phyloP scores from a whole-genome alignment of 2,797 vertebrate genomes.

The Morelia viridis region DNA sequence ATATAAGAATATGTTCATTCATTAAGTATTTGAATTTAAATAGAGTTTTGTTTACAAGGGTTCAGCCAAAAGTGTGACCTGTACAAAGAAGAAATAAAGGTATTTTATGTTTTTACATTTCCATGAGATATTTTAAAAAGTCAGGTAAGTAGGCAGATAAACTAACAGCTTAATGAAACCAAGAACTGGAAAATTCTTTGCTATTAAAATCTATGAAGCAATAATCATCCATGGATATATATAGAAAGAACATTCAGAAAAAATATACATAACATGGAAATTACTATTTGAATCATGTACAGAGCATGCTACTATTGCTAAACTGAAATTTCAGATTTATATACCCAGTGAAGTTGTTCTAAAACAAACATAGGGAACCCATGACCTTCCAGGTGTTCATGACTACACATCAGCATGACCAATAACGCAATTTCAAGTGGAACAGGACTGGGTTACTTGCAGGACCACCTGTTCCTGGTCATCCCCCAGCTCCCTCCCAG shows the following conservation, averaged over 20 bases:
- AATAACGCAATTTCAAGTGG: neutral
- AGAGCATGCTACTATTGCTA: neutral
- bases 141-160: neutral
- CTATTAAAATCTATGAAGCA: neutral
- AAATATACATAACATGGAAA: neutral
- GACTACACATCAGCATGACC: neutral
- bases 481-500: too few species aligned
- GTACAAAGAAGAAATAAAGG: neutral
- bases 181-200: neutral
- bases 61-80: neutral
- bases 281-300: neutral
- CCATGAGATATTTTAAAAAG: neutral
- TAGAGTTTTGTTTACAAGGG: neutral
- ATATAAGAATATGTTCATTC: neutral
- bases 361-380: neutral
- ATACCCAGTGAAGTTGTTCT: neutral
- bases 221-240: too few species aligned
- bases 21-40: neutral
- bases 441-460: too few species aligned
- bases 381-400: neutral
- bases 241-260: neutral
- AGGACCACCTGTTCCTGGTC: too few species aligned
- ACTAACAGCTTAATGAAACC: neutral
- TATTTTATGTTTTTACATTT: neutral
- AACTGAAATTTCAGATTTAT: neutral